A percentile compares a stretch with the other conserved stretches of the same genome.
These are phyloP conservation scores for Oscheius sp. DNA, from an alignment of 2,888 invertebrate species.

Conservation along the genomic window DNA sequence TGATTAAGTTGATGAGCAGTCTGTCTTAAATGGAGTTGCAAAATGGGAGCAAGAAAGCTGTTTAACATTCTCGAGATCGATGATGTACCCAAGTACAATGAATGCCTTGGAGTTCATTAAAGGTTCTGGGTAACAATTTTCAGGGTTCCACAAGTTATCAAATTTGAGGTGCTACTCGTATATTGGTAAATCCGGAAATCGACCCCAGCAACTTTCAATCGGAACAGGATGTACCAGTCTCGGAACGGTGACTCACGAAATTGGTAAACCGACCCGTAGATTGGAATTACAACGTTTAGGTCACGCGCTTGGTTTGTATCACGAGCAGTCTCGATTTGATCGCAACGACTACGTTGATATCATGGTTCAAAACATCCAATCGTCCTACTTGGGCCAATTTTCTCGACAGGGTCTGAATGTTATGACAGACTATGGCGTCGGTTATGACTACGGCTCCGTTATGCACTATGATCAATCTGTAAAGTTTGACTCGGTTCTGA, in stretches of 20 bases:
- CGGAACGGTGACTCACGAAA: constrained; percentile 70
- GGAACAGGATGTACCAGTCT: constrained; percentile 68
- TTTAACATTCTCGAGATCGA: constrained; percentile 55
- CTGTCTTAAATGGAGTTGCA: constrained; percentile 61
- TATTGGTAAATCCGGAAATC: constrained; percentile 57
- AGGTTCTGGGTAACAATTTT: constrained; percentile 15
- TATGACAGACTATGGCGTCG: constrained; percentile 64
- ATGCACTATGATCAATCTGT: constrained; percentile 71
- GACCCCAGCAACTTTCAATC: constrained; percentile 65
- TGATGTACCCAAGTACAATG: not conserved
- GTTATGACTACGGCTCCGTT: constrained; percentile 69
- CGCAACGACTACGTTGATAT: constrained; percentile 67
- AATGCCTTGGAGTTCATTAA: constrained; percentile 15
- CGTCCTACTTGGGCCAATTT: constrained; percentile 35
- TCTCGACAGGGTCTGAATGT: constrained; percentile 63
- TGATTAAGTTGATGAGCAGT: constrained; percentile 53
- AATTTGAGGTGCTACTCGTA: constrained; percentile 66
- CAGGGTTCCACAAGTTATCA: not conserved
- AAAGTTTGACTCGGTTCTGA: constrained; percentile 4
- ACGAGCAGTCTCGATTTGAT: constrained; percentile 70
- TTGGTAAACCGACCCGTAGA: constrained; percentile 47
- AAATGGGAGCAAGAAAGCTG: constrained; percentile 67
- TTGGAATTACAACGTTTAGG: constrained; percentile 46
- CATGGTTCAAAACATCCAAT: constrained; percentile 60
- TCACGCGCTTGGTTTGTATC: constrained; percentile 71